Conservation (phyloP, 2,797 vertebrate species). For the Karalla daura region DNA sequence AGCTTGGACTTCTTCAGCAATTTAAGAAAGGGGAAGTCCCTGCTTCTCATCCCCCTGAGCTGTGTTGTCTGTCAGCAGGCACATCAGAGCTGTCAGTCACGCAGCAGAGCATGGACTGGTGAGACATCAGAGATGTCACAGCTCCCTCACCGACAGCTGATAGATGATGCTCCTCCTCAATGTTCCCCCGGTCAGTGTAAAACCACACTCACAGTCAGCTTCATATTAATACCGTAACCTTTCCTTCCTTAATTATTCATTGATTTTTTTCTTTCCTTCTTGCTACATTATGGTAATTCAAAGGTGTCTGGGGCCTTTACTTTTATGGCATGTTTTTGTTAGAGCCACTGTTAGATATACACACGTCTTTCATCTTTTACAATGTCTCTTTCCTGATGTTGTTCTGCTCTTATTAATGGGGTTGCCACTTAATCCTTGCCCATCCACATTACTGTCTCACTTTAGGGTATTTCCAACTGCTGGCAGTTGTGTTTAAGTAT, state of each 20-base stretch:
- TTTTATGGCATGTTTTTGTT: neutral
- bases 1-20: constrained; percentile 29
- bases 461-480: neutral
- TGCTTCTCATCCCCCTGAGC: constrained; percentile 50
- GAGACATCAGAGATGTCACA: constrained; percentile 51
- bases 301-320: neutral
- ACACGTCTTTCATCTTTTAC: constrained; percentile 21
- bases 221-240: neutral
- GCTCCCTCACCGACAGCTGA: constrained; percentile 38
- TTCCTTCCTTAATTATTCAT: neutral
- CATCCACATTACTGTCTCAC: constrained; percentile 15
- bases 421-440: constrained; percentile 20
- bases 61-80: constrained; percentile 59
- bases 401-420: constrained; percentile 25
- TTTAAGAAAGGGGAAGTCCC: constrained; percentile 42
- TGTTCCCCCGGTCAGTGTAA: neutral
- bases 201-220: neutral
- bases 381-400: constrained; percentile 34
- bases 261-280: neutral
- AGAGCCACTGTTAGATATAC: neutral
- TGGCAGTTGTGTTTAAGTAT: constrained; percentile 39
- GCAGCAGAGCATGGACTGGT: constrained; percentile 58
- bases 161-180: constrained; percentile 8
- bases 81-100: constrained; percentile 66
- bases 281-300: neutral